Base-by-base conservation (phyloP, 2,113 vertebrate species). In the Delphinapterus leucas region DNA sequence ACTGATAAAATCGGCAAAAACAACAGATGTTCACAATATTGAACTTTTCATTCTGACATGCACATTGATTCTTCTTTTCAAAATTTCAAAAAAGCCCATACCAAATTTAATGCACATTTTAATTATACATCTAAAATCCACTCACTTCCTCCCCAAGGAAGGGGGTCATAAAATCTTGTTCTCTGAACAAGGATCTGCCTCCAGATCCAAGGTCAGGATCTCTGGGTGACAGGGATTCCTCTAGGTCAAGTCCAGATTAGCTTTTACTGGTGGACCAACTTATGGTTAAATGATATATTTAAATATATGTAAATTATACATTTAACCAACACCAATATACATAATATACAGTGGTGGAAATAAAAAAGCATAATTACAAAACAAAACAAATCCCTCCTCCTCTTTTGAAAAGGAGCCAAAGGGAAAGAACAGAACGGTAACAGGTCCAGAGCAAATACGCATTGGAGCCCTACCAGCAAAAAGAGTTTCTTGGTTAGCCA, bases 1-100 rank as follows among this genome's bases (percentile, higher is more conserved):
- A 83, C 20, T 38, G 65, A 77, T 17, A 74, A 80, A 88, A 60
- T 15, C 65, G 84, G 44, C 41, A 68, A 68, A 95, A 97, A 58
- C 63, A 90, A 67, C 47, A 73, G 70, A 67, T 87, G 73, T 61
- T 90, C 67, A 76, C 58, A 63, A 49, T 47, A 41, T 20, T 25
- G 70, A 63, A 61, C 55, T 58, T 90, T 25, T 93, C 36, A 63
- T 81, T 49, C 17, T 21, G 36, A 65, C 5, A 44, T n/a, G 21
- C 15, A 86, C 0, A 3, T 55, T 7, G 44, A 73, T 71, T 84
- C 44, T 91, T 80, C 31, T 94, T 77, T 88, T 81, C n/a, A 79
- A 97, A 90, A 23, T 90, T 97, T 85, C 28, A 94, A 93, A 81
- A 96, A 49, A 61, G 6, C 18, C 10, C 55, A 41, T 3, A 20